Conservation (phyloP, 2,797 vertebrate genomes). For the Holocentrus rufus region DNA sequence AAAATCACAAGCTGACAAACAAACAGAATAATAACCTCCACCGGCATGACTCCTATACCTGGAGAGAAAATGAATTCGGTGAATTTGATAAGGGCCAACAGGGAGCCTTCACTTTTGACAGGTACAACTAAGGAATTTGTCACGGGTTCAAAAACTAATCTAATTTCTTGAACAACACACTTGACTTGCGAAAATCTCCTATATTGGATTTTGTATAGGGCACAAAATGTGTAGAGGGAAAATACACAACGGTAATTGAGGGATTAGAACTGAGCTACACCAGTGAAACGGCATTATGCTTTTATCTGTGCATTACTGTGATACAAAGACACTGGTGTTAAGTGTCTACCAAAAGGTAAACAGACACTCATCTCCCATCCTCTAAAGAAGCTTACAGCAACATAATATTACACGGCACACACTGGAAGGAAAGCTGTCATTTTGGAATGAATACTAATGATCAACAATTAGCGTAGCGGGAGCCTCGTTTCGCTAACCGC, state of each 20-base stretch:
- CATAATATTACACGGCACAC: conserved; percentile 33
- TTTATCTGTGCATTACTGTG: conserved; percentile 71
- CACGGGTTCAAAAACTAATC: conserved; percentile 84
- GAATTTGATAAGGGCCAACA: conserved; percentile 85
- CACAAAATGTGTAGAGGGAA: conserved; percentile 68
- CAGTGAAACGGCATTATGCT: conserved; percentile 68
- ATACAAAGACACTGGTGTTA: conserved; percentile 64
- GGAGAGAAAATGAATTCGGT: conserved; percentile 81
- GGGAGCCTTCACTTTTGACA: conserved; percentile 85
- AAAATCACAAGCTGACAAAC: conserved; percentile 83
- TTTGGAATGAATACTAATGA: conserved; percentile 39
- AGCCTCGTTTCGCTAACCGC: not conserved
- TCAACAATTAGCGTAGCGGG: conserved; percentile 9
- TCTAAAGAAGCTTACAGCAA: conserved; percentile 54
- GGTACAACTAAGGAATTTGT: conserved; percentile 84
- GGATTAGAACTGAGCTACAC: conserved; percentile 78
- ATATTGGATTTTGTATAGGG: conserved; percentile 79
- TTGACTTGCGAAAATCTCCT: conserved; percentile 80
- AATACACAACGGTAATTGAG: conserved; percentile 79
- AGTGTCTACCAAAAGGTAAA: conserved; percentile 70
- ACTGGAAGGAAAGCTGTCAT: conserved; percentile 31
- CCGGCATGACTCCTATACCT: conserved; percentile 77
- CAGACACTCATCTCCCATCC: conserved; percentile 51
- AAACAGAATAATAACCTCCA: conserved; percentile 83
- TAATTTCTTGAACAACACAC: conserved; percentile 80